Conservation (phyloP, 2,797 vertebrate species). For the Acestrorhynchus altus region DNA sequence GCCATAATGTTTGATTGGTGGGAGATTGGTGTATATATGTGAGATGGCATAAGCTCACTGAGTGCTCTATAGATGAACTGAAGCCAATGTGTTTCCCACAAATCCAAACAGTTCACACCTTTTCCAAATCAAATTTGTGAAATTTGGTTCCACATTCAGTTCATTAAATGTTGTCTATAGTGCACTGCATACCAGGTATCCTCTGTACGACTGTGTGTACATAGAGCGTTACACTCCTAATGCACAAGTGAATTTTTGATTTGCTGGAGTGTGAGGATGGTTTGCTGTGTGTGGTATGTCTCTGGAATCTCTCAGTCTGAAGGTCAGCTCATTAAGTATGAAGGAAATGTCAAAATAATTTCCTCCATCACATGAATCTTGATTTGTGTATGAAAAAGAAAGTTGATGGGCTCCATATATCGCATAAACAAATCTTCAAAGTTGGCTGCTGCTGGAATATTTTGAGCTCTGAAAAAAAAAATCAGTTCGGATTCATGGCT, state of each 20-base stretch:
- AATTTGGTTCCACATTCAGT: no score
- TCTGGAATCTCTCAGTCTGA: constrained; percentile 22
- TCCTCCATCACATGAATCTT: constrained; percentile 30
- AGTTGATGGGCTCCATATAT: constrained; percentile 13
- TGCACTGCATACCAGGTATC: no score
- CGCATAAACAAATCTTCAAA: constrained; percentile 32
- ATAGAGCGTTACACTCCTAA: no score
- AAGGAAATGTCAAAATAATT: constrained; percentile 39
- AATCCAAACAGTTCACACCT: no score
- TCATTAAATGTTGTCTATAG: no score
- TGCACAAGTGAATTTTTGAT: not conserved
- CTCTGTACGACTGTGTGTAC: no score
- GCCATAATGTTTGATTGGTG: no score
- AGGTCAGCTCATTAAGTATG: constrained; percentile 46
- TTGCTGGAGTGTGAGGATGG: not conserved
- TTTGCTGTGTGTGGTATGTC: constrained; percentile 17
- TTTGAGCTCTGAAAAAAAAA: constrained; percentile 12
- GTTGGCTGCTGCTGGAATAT: constrained; percentile 7
- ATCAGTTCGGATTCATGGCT: not conserved
- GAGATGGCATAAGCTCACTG: no score
- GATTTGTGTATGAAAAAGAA: constrained; percentile 1
- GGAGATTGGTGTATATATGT: no score
- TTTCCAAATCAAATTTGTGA: no score
- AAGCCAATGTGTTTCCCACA: no score
- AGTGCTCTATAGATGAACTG: no score